phyloP scores from a whole-genome alignment of 2,113 vertebrate genomes.

The Syrrhaptes paradoxus region DNA sequence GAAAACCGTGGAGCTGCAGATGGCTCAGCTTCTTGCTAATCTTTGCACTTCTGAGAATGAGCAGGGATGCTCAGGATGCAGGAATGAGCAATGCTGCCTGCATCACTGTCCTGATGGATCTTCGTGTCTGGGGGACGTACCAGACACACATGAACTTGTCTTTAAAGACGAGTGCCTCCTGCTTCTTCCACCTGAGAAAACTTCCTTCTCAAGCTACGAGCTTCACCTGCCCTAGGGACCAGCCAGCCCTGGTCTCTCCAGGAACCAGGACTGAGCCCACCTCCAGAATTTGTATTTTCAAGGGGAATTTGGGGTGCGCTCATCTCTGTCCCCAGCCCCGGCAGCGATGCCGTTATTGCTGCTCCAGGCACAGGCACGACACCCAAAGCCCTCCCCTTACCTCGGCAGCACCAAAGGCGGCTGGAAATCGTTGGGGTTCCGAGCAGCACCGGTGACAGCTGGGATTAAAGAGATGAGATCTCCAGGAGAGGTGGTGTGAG shows the following conservation, averaged over 20 bases:
- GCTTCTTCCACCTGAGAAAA: neutral
- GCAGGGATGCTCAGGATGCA: too few relatives aligned
- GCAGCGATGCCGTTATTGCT: rapidly evolving
- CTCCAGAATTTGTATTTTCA: neutral
- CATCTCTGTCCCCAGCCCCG: neutral
- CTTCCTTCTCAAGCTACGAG: neutral
- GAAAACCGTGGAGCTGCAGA: neutral
- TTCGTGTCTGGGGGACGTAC: rapidly evolving
- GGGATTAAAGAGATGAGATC: neutral
- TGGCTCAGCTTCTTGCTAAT: neutral
- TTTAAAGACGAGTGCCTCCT: neutral
- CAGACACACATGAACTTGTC: too few relatives aligned
- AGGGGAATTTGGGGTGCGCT: rapidly evolving
- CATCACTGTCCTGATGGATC: neutral
- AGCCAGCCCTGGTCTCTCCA: rapidly evolving
- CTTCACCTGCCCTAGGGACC: neutral
- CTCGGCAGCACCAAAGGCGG: neutral
- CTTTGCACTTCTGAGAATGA: neutral
- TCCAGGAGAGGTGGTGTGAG: neutral
- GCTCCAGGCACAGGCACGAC: neutral
- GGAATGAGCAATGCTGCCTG: neutral
- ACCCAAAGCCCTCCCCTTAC: neutral
- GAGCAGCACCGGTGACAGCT: neutral
- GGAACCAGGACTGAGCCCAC: neutral
- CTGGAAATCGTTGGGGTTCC: neutral